Percentiles rank a stretch among this genome's conserved stretches.
phyloP scores from a whole-genome alignment of 2,113 vertebrate genomes.

The Cynocephalus volans region DNA sequence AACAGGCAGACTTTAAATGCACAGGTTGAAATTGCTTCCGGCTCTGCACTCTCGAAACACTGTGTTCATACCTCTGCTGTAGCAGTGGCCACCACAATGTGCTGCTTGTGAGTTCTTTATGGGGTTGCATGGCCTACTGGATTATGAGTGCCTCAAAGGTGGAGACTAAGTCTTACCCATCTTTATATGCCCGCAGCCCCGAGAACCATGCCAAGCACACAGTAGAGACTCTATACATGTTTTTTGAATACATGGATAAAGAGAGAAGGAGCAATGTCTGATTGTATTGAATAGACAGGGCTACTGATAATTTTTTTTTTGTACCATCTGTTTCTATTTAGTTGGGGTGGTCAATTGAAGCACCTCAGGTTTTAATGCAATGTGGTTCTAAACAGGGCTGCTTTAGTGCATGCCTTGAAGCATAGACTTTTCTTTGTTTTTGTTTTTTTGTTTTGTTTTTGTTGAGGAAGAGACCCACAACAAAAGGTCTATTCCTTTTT shows the following conservation, averaged over 20 bases:
- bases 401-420: background rate
- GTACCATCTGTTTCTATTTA: constrained; percentile 1
- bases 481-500: background rate
- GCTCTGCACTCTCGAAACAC: background rate
- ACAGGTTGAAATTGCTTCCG: background rate
- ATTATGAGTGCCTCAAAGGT: background rate
- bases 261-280: background rate
- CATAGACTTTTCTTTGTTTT: background rate
- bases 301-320: background rate
- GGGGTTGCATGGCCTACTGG: background rate
- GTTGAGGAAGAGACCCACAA: background rate
- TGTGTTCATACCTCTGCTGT: too few relatives aligned
- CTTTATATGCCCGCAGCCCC: background rate
- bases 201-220: background rate
- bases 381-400: background rate
- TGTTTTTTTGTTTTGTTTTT: constrained; percentile 27
- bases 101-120: background rate
- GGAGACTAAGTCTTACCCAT: background rate
- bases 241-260: background rate
- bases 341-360: background rate
- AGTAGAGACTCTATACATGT: background rate
- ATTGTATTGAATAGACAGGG: background rate
- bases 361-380: background rate
- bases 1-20: background rate
- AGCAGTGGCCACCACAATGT: too few relatives aligned